phyloP scores from a whole-genome alignment of 2,888 invertebrate genomes.

The Agelastica alni region DNA sequence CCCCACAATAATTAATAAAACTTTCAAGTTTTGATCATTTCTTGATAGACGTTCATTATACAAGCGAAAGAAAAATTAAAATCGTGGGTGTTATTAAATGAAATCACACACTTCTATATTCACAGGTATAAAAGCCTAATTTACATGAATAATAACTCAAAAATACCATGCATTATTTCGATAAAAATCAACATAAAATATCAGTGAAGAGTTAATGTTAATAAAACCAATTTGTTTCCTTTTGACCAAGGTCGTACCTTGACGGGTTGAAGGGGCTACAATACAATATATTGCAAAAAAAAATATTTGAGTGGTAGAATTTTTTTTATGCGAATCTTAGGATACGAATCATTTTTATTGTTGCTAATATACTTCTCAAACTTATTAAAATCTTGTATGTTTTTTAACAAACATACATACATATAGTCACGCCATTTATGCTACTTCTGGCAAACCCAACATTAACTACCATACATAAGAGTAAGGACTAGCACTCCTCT shows the following conservation, averaged over 20 bases:
- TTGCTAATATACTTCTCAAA: no score
- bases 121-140: slow-evolving; percentile 53
- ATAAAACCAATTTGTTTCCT: slow-evolving; percentile 30
- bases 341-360: no score
- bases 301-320: no score
- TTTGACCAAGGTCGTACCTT: slow-evolving; percentile 13
- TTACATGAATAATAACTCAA: slow-evolving; percentile 55
- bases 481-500: no score
- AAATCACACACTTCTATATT: slow-evolving; percentile 51
- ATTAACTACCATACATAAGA: no score
- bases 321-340: no score
- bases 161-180: slow-evolving; percentile 52
- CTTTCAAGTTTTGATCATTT: slow-evolving; percentile 21
- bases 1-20: slow-evolving; percentile 24
- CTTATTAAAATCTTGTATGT: no score
- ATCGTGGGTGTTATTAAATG: slow-evolving; percentile 52
- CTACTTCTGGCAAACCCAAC: no score
- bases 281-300: no score
- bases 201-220: slow-evolving; percentile 28
- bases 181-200: slow-evolving; percentile 51
- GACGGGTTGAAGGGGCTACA: neutral
- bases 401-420: no score
- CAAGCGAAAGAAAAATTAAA: slow-evolving; percentile 29
- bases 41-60: slow-evolving; percentile 23
- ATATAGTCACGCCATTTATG: no score